phyloP scores from a whole-genome alignment of 1,140 invertebrate species.

The Drosophila pseudoananassae region DNA sequence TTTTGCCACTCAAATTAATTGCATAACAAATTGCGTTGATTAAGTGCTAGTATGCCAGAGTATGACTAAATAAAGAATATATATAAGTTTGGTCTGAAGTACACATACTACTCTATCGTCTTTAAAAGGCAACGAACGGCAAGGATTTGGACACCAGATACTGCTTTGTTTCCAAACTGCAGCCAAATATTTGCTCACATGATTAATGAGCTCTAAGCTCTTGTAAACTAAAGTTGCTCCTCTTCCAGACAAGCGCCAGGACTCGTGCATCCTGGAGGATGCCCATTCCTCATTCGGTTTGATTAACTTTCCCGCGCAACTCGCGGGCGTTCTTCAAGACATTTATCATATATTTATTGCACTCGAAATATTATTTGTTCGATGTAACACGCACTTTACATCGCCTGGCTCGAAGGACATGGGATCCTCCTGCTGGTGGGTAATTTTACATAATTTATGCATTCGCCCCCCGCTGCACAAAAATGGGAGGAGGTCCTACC shows the following conservation, averaged over 20 bases:
- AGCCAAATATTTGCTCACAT: slow-evolving; percentile 6
- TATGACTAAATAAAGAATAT: slow-evolving; percentile 4
- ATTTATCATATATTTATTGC: slow-evolving; percentile 71
- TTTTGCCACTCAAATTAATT: slow-evolving; percentile 65
- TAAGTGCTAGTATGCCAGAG: slow-evolving; percentile 42
- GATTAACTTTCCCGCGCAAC: slow-evolving; percentile 43
- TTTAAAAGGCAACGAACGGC: not conserved
- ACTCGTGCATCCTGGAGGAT: not conserved
- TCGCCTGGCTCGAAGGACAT: not conserved
- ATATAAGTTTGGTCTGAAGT: not conserved
- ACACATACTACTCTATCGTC: not conserved
- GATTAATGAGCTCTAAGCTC: slow-evolving; percentile 25
- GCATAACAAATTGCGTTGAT: slow-evolving; percentile 62
- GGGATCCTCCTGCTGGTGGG: slow-evolving; percentile 18
- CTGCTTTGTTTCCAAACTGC: not conserved
- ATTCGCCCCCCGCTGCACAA: slow-evolving; percentile 62
- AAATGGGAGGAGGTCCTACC: slow-evolving; percentile 27
- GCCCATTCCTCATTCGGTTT: slow-evolving; percentile 33
- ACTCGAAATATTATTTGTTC: slow-evolving; percentile 66
- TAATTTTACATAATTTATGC: slow-evolving; percentile 79
- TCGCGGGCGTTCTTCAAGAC: slow-evolving; percentile 20
- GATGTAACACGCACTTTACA: slow-evolving; percentile 61
- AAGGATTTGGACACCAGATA: not conserved
- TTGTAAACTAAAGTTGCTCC: slow-evolving; percentile 17
- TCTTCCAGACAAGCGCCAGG: not conserved